These are phyloP conservation scores for Karalla daura DNA, from an alignment of 2,797 vertebrate genomes.

Conservation along the genomic window DNA sequence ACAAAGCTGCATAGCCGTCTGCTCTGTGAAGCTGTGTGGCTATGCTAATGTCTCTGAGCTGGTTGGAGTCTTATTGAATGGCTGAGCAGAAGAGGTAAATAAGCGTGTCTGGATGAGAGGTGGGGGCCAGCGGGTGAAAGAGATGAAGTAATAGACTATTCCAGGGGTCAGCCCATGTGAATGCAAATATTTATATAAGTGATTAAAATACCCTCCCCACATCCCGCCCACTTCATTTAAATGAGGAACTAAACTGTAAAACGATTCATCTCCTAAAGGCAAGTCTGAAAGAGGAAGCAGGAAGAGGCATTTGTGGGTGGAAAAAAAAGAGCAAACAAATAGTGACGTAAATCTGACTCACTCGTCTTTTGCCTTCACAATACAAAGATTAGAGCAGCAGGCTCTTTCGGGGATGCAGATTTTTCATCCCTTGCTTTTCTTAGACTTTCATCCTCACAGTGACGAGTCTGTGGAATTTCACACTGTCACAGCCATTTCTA, in stretches of 20 bases:
- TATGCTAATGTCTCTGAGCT: constrained; percentile 77
- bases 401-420: constrained; percentile 80
- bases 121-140: constrained; percentile 72
- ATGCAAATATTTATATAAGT: constrained; percentile 88
- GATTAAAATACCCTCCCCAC: constrained; percentile 83
- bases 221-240: constrained; percentile 85
- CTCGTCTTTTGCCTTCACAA: constrained; percentile 84
- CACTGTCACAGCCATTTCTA: constrained; percentile 82
- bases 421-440: constrained; percentile 84
- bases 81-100: constrained; percentile 81
- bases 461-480: constrained; percentile 82
- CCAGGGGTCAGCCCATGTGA: constrained; percentile 81
- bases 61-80: constrained; percentile 75
- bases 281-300: constrained; percentile 80
- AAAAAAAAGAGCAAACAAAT: constrained; percentile 80
- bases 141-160: constrained; percentile 82
- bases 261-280: constrained; percentile 82
- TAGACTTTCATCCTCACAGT: constrained; percentile 81
- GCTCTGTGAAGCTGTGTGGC: constrained; percentile 67
- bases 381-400: constrained; percentile 83
- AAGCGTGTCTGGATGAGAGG: constrained; percentile 81
- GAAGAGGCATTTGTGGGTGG: constrained; percentile 81
- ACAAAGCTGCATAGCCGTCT: constrained; percentile 74
- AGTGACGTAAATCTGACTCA: constrained; percentile 87
- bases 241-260: constrained; percentile 82